Evolutionary conservation across 2,797 vertebrate genomes (phyloP).

Genomic region (Picus viridis): DNA sequence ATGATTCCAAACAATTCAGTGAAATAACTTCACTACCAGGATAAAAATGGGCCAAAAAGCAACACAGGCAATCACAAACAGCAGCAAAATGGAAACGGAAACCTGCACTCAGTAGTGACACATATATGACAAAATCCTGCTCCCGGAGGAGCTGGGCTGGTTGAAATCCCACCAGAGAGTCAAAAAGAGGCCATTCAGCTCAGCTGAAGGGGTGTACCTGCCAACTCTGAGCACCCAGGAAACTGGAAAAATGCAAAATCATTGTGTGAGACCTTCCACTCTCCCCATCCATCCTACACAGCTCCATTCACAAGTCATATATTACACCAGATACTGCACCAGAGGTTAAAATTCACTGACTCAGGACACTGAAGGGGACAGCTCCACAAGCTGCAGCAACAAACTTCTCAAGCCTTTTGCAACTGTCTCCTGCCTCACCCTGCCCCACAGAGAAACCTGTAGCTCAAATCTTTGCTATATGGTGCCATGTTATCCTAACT

Average conservation of each 20-base stretch:
- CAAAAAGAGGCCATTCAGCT: neutral
- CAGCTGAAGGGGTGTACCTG: neutral
- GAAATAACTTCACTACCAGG: constrained; percentile 1
- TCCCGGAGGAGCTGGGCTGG: neutral
- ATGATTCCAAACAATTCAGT: constrained; percentile 16
- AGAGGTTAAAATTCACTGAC: neutral
- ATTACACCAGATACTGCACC: accelerated
- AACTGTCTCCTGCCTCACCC: neutral
- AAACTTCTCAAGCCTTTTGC: neutral
- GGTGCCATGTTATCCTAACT: neutral
- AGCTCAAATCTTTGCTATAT: neutral
- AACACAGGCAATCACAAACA: neutral
- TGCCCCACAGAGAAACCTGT: neutral
- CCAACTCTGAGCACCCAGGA: neutral
- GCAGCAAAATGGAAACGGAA: neutral
- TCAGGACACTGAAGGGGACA: neutral
- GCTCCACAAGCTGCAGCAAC: neutral
- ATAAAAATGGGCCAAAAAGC: neutral
- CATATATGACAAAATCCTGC: neutral
- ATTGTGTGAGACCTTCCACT: neutral
- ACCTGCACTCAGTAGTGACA: neutral
- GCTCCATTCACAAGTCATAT: neutral
- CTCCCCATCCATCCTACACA: neutral
- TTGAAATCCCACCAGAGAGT: neutral
- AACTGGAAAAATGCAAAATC: neutral